phyloP scores from a whole-genome alignment of 2,888 invertebrate genomes.

The Parascotia fuliginaria region DNA sequence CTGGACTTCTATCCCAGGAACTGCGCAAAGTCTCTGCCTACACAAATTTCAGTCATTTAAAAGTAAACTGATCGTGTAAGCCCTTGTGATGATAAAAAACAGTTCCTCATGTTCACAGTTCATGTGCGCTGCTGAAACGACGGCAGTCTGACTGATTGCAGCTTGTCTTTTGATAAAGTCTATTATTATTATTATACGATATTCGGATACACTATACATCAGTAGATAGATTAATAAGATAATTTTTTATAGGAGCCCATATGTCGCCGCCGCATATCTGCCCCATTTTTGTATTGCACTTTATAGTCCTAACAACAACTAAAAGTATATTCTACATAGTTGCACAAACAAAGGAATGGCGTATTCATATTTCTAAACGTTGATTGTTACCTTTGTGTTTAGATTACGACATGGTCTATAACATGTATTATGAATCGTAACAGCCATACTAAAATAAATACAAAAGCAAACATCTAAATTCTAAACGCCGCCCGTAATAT shows the following conservation, averaged over 20 bases:
- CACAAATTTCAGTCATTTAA: too few species aligned
- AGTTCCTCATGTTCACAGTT: too few species aligned
- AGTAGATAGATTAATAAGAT: conserved; percentile 59
- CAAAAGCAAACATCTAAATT: neutral
- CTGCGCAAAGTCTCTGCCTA: too few species aligned
- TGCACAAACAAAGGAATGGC: conserved; percentile 11
- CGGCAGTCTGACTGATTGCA: too few species aligned
- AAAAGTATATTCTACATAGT: conserved; percentile 6
- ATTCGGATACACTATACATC: conserved; percentile 58
- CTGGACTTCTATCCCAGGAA: too few species aligned
- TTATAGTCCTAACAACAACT: conserved; percentile 9
- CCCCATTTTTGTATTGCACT: conserved; percentile 33
- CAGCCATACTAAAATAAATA: conserved; percentile 3
- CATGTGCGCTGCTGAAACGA: too few species aligned
- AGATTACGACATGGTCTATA: neutral
- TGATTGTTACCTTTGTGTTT: neutral
- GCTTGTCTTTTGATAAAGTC: too few species aligned
- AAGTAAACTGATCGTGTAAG: too few species aligned
- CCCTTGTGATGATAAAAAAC: too few species aligned
- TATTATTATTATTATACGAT: too few species aligned
- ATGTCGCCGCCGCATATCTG: too few species aligned
- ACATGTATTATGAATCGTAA: conserved; percentile 1
- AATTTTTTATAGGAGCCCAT: conserved; percentile 46
- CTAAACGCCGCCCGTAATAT: too few species aligned
- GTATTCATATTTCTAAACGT: conserved; percentile 1